Evolutionary conservation across 2,888 invertebrate species (phyloP).

Genomic region (Melinopterus prodromus): DNA sequence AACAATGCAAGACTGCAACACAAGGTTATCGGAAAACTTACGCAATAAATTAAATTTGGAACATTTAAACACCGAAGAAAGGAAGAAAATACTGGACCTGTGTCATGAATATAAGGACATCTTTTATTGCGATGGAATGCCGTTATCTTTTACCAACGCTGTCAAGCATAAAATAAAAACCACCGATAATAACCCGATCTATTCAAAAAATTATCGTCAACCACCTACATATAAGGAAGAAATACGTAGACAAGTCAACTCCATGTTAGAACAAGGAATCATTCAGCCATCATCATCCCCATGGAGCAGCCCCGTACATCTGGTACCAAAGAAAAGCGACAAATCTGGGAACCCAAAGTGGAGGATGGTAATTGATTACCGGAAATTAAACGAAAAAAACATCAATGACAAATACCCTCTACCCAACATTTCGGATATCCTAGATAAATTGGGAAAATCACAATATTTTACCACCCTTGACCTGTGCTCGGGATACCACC

Average conservation of each 20-base stretch:
- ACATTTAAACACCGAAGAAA: slow-evolving; percentile 29
- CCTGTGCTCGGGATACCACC: slow-evolving; percentile 55
- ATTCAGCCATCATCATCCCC: slow-evolving; percentile 32
- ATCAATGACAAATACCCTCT: slow-evolving; percentile 53
- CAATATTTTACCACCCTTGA: slow-evolving; percentile 55
- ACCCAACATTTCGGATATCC: slow-evolving; percentile 53
- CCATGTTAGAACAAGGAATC: slow-evolving; percentile 45
- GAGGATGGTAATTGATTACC: slow-evolving; percentile 49
- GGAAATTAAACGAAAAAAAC: slow-evolving; percentile 48
- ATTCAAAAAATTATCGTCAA: slow-evolving; percentile 52
- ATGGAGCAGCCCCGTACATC: slow-evolving; percentile 46
- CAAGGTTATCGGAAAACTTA: not conserved
- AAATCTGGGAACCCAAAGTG: slow-evolving; percentile 47
- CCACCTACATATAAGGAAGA: slow-evolving; percentile 51
- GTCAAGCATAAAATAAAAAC: slow-evolving; percentile 50
- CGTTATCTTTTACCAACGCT: no score
- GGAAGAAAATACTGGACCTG: not conserved
- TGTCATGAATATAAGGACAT: slow-evolving; percentile 19
- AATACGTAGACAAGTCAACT: slow-evolving; percentile 49
- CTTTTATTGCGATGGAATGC: slow-evolving; percentile 6
- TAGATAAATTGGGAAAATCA: slow-evolving; percentile 54
- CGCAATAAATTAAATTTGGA: slow-evolving; percentile 26
- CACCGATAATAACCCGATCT: slow-evolving; percentile 47
- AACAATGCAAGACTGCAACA: slow-evolving; percentile 15
- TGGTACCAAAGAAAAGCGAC: slow-evolving; percentile 53